Evolutionary conservation across 1,140 invertebrate species (phyloP).

Genomic region (Drosophila oshimai): DNA sequence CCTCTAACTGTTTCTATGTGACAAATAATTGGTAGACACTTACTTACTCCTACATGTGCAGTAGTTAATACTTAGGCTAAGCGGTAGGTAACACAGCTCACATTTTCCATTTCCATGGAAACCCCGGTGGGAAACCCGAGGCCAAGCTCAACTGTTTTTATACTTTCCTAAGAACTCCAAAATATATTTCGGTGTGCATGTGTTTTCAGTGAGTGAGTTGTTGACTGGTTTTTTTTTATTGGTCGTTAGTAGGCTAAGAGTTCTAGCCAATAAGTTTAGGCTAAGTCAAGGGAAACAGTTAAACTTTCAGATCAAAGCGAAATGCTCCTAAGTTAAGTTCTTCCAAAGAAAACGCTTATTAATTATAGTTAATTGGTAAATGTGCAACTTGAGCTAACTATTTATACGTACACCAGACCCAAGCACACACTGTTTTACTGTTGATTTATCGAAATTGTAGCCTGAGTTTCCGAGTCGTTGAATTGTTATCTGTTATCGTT

Average conservation of each 20-base stretch:
- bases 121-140: background rate
- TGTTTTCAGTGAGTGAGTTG: background rate
- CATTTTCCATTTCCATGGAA: conserved; percentile 18
- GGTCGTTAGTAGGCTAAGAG: background rate
- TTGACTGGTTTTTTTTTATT: conserved; percentile 1
- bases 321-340: conserved; percentile 68
- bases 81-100: conserved; percentile 10
- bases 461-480: conserved; percentile 22
- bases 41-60: conserved; percentile 10
- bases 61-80: conserved; percentile 32
- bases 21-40: conserved; percentile 69
- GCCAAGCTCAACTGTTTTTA: conserved; percentile 66
- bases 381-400: conserved; percentile 18
- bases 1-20: conserved; percentile 79
- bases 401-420: conserved; percentile 1
- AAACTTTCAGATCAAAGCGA: conserved; percentile 39
- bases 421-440: background rate
- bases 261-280: conserved; percentile 19
- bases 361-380: conserved; percentile 60
- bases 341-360: conserved; percentile 78
- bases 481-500: conserved; percentile 49
- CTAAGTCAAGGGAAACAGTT: conserved; percentile 15
- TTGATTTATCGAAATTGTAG: conserved; percentile 27
- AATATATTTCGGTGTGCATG: background rate
- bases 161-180: conserved; percentile 65